phyloP scores from a whole-genome alignment of 2,888 invertebrate species.

The Lycophotia porphyrea region DNA sequence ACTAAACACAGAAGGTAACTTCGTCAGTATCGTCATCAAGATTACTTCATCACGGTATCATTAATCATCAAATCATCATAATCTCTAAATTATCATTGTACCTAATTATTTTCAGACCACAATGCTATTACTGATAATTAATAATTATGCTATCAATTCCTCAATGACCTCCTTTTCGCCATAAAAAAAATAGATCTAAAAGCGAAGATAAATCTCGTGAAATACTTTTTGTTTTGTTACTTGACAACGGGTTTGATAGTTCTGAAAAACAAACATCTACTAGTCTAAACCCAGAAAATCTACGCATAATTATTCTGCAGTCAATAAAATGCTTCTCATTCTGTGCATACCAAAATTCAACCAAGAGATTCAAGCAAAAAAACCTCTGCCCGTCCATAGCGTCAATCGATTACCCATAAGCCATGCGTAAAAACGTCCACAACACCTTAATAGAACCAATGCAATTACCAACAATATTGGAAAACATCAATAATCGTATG shows the following conservation, averaged over 20 bases:
- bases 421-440: not conserved
- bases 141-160: constrained; percentile 6
- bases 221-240: not conserved
- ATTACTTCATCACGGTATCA: not conserved
- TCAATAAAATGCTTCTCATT: not conserved
- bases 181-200: not conserved
- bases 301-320: not conserved
- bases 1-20: not conserved
- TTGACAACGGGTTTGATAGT: not conserved
- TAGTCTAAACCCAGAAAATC: not conserved
- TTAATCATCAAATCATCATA: no score
- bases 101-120: constrained; percentile 6
- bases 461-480: constrained; percentile 25
- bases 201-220: not conserved
- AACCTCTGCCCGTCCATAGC: not conserved
- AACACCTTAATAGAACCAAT: constrained; percentile 2
- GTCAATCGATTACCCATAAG: not conserved
- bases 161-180: not conserved
- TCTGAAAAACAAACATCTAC: not conserved
- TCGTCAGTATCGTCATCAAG: constrained; percentile 4
- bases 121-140: constrained; percentile 15
- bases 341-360: not conserved
- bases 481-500: constrained; percentile 24
- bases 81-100: constrained; percentile 10
- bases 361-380: not conserved